These are phyloP conservation scores for Notocelia uddmanniana DNA, from an alignment of 2,888 invertebrate genomes.

Conservation along the genomic window DNA sequence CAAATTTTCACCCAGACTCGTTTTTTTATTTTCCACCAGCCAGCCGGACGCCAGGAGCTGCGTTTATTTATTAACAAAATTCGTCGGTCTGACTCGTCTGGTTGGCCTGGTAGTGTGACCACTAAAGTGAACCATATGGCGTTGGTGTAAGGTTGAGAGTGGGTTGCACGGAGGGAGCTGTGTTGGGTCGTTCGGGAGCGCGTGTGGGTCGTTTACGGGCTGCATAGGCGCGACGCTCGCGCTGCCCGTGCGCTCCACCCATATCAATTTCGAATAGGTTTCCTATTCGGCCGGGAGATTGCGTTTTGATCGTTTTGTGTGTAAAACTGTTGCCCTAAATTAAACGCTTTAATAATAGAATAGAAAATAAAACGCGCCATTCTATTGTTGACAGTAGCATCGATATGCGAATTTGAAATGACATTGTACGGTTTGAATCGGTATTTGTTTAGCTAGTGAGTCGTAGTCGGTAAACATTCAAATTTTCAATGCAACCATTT, in stretches of 20 bases:
- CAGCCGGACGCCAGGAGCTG: conserved; percentile 73
- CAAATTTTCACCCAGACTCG: conserved; percentile 72
- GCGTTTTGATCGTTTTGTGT: conserved; percentile 83
- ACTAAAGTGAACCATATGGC: conserved; percentile 56
- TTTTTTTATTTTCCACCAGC: conserved; percentile 76
- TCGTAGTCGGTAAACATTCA: conserved; percentile 65
- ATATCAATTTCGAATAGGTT: conserved; percentile 86
- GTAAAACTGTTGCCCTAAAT: conserved; percentile 84
- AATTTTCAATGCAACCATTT: conserved; percentile 13
- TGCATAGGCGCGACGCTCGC: conserved; percentile 74
- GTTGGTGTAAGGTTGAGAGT: conserved; percentile 59
- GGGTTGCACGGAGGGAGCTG: conserved; percentile 46
- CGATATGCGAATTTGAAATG: conserved; percentile 60
- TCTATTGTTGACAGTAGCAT: conserved; percentile 69
- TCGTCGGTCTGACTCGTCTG: conserved; percentile 77
- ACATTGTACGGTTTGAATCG: conserved; percentile 59
- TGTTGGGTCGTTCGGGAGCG: conserved; percentile 63
- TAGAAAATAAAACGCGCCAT: conserved; percentile 74
- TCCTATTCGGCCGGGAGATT: conserved; percentile 80
- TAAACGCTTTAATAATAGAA: conserved; percentile 84
- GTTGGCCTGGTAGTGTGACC: conserved; percentile 48
- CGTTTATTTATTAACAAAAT: conserved; percentile 86
- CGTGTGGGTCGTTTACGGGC: conserved; percentile 75
- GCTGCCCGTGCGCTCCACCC: conserved; percentile 78
- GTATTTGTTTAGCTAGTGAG: conserved; percentile 72